Evolutionary conservation across 2,888 invertebrate genomes (phyloP), one percentile per base, ranked within the genome.

Genomic region (Cheilosia vernalis): DNA sequence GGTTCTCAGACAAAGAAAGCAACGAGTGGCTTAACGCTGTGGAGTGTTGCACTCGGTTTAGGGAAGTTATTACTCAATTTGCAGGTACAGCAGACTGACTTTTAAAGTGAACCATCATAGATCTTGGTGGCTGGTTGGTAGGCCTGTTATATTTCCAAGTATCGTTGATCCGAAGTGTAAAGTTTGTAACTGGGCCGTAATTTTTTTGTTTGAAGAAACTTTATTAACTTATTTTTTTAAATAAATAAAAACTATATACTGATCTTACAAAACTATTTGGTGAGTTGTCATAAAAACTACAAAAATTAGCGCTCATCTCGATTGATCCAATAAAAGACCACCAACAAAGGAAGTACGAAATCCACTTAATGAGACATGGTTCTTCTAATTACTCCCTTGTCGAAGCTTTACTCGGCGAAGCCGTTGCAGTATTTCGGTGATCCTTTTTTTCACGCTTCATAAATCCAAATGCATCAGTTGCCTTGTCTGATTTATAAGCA

Each of bases 371-470:
- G 30, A 30, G 17, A 21, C 7, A 10, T 21, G 47, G 24, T 9
- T 24, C 19, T 19, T 5, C 10, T 6, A 5, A 13, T 66, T 33
- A 83, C 13, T 79, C 84, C 24, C 73, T 55, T 40, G 19, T n/a
- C 21, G 85, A 56, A 0, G 86, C 55, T 58, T 86, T 86, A 60
- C 40, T 86, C 24, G 86, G 81, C 4, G 81, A 55, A 30, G 49
- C 66, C 10, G 87, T 87, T 37, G 63, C 70, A 4, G 51, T 44
- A 49, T 84, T 82, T 47, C 87, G 67, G 42, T 89, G 89, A 83
- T 89, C 89, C 66, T 90, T 90, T 72, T 90, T 90, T 19, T 90
- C 90, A 4, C 89, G 88, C 63, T 89, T 90, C 72, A 89, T 86
- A 76, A 89, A 89, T 44, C 88, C 90, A 66, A 89, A 89, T 0